Conservation (phyloP, 1,140 invertebrate genomes). For the Aporrectodea caliginosa region DNA sequence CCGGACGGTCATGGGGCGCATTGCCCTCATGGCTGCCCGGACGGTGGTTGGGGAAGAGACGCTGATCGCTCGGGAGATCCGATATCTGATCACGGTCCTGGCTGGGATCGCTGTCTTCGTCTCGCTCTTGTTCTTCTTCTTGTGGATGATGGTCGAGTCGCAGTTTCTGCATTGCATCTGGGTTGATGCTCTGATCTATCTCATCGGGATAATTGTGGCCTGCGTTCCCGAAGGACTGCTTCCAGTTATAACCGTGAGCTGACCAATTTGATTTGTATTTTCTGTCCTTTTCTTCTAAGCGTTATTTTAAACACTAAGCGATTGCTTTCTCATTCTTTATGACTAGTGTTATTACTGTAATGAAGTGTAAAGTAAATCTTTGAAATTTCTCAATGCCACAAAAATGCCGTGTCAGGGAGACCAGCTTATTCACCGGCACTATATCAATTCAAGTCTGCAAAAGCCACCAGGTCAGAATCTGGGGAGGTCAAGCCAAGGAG, state of each 20-base stretch:
- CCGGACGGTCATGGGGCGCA: slow-evolving; percentile 97
- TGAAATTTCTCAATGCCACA: too few species aligned
- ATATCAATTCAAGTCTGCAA: too few species aligned
- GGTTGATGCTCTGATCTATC: slow-evolving; percentile 96
- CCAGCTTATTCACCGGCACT: too few species aligned
- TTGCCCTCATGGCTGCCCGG: slow-evolving; percentile 92
- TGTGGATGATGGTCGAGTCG: slow-evolving; percentile 79
- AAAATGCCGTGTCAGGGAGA: too few species aligned
- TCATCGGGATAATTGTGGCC: slow-evolving; percentile 96
- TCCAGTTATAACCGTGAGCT: slow-evolving; percentile 88
- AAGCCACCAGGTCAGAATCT: too few species aligned
- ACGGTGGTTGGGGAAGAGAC: slow-evolving; percentile 91
- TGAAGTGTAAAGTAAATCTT: too few species aligned
- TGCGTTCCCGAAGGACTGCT: slow-evolving; percentile 97
- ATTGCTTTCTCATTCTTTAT: too few species aligned
- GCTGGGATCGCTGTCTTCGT: slow-evolving; percentile 91
- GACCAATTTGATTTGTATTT: too few species aligned
- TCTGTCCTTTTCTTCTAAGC: too few species aligned
- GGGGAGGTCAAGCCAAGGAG: too few species aligned
- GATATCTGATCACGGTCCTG: slow-evolving; percentile 98
- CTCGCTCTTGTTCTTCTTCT: slow-evolving; percentile 94
- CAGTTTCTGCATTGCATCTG: slow-evolving; percentile 81
- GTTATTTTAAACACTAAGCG: too few species aligned
- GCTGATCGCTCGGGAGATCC: slow-evolving; percentile 96
- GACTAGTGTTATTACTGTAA: too few species aligned